Conservation (phyloP, 2,888 invertebrate genomes). For the Patella caerulea region DNA sequence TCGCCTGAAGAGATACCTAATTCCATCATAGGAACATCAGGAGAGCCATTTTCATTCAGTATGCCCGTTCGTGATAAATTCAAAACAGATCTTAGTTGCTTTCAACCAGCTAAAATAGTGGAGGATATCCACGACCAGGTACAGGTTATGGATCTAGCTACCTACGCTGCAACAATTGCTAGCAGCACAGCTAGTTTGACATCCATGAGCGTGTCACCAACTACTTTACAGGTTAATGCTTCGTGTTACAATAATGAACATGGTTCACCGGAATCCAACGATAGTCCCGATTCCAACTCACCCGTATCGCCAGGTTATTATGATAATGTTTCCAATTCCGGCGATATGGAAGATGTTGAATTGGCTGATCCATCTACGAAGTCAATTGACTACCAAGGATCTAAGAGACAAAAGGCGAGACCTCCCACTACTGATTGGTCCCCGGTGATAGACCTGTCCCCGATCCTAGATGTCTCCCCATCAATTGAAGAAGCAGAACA, state of each 20-base stretch:
- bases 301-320: slow-evolving; percentile 63
- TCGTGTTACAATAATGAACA: slow-evolving; percentile 35
- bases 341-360: slow-evolving; percentile 59
- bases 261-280: slow-evolving; percentile 54
- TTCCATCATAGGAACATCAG: slow-evolving; percentile 44
- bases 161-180: slow-evolving; percentile 69
- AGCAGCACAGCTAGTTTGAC: slow-evolving; percentile 69
- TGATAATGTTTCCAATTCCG: slow-evolving; percentile 51
- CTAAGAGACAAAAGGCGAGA: slow-evolving; percentile 65
- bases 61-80: slow-evolving; percentile 37
- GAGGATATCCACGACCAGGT: slow-evolving; percentile 45
- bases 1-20: slow-evolving; percentile 57
- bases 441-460: slow-evolving; percentile 72
- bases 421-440: slow-evolving; percentile 72
- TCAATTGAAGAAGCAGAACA: slow-evolving; percentile 72
- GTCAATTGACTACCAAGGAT: slow-evolving; percentile 67
- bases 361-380: slow-evolving; percentile 67
- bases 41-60: slow-evolving; percentile 48
- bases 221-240: slow-evolving; percentile 45
- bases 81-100: not conserved
- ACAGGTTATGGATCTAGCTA: slow-evolving; percentile 66
- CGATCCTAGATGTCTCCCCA: slow-evolving; percentile 72
- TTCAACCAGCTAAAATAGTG: slow-evolving; percentile 8
- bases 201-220: slow-evolving; percentile 68
- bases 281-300: slow-evolving; percentile 51